Base-by-base conservation (phyloP, 2,888 invertebrate genomes). In the Syrista parreyssii region DNA sequence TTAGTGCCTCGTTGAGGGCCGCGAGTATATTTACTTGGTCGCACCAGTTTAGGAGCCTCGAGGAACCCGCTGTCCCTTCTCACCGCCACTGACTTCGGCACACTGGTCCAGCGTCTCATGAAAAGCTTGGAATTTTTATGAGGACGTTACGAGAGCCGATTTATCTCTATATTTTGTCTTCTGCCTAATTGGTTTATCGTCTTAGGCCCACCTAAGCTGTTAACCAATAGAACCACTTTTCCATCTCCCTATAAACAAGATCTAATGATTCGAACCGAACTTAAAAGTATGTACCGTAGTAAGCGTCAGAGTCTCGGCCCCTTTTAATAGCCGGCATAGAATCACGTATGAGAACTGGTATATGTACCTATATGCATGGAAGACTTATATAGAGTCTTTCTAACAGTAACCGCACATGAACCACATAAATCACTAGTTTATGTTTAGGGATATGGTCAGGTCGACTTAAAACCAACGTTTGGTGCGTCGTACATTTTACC, bases 1-100 rank as follows among this genome's bases (percentile, higher is more conserved):
- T 86, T 85, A 88, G 87, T 86, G 87, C 83, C 86, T 87, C 86
- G 87, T 85, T 87, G 88, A 88, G 89, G 87, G 86, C 88, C 88
- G 85, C 84, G 88, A 84, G 87, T 88, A 88, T 90, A 89, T 90
- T 89, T 89, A 87, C 88, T 87, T 89, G 87, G 86, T 82, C 84
- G 85, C 83, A 78, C 80, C 83, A 83, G 83, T 84, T 86, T 83
- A 81, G 86, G 78, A 76, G 75, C 68, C 75, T 33, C 78, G 75
- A 68, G 68, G 73, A 72, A 75, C 36, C 68, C 72, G 72, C 75
- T 36, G 75, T 76, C 76, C 78, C 73, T 75, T 73, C 73, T 33
- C 73, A 6, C 15, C 40, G 40, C 15, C 15, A 15, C 40, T 12
- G 73, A 33, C 34, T 34, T 73, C n/a, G 33, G 73, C 69, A 30